Evolutionary conservation across 2,888 invertebrate species (phyloP).

Genomic region (Cloeon dipterum): DNA sequence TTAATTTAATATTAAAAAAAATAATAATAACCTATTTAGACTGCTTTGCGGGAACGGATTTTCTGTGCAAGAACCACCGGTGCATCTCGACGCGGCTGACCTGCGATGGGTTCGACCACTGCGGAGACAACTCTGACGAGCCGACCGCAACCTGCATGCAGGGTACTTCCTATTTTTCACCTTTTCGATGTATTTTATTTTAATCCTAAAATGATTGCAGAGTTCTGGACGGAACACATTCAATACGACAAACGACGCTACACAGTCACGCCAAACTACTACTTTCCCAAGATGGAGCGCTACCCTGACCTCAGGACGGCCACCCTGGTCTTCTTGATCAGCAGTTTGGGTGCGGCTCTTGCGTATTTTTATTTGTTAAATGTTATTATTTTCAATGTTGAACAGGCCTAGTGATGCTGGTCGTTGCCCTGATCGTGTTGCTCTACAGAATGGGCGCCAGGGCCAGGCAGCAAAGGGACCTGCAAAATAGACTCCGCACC

Average conservation of each 20-base stretch:
- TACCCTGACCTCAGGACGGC: constrained; percentile 41
- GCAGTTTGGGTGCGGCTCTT: constrained; percentile 26
- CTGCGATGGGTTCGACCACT: constrained; percentile 56
- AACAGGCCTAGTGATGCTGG: constrained; percentile 29
- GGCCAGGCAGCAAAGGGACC: constrained; percentile 32
- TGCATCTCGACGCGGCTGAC: constrained; percentile 40
- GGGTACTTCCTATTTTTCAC: constrained; percentile 14
- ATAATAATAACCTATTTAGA: constrained; percentile 19
- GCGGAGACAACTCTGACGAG: constrained; percentile 50
- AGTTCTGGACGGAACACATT: constrained; percentile 26
- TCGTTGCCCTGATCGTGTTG: constrained; percentile 34
- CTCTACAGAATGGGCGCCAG: constrained; percentile 36
- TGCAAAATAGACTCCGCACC: constrained; percentile 40
- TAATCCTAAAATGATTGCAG: constrained; percentile 13
- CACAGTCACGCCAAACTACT: constrained; percentile 42
- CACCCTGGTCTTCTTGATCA: constrained; percentile 35
- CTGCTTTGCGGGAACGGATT: constrained; percentile 41
- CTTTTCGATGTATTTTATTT: constrained; percentile 1
- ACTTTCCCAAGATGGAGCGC: constrained; percentile 41
- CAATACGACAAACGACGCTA: no score
- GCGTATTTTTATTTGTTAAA: no score
- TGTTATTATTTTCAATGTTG: no score
- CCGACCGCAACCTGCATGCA: constrained; percentile 28
- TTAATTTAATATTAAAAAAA: background rate
- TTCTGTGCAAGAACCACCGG: constrained; percentile 42